Evolutionary conservation across 2,113 vertebrate species (phyloP).

Genomic region (Cercocebus atys): DNA sequence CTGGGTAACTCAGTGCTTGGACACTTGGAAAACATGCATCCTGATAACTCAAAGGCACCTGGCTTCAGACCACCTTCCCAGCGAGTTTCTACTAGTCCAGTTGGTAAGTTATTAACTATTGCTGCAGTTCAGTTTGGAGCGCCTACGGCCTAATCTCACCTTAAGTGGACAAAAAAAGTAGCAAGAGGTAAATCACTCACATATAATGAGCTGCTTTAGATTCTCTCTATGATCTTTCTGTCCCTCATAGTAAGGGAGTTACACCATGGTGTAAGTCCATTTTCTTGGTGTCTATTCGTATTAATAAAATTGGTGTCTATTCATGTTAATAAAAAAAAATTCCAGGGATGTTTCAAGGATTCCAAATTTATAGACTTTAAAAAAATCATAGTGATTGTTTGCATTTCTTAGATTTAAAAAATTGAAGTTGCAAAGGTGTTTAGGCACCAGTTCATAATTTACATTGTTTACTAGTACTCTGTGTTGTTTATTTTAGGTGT

Average conservation of each 20-base stretch:
- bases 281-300: constrained; percentile 47
- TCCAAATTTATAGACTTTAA: constrained; percentile 18
- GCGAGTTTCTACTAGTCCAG: constrained; percentile 94
- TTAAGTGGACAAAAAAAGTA: not conserved
- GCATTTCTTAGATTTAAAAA: constrained; percentile 45
- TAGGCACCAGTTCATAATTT: not conserved
- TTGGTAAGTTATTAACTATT: constrained; percentile 87
- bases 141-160: not conserved
- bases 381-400: not conserved
- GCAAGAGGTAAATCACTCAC: not conserved
- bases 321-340: constrained; percentile 4
- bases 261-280: not conserved
- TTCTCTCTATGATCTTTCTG: constrained; percentile 13
- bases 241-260: not conserved
- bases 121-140: not conserved
- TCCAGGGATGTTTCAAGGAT: not conserved
- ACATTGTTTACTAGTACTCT: not conserved
- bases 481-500: too few relatives aligned
- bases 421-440: not conserved
- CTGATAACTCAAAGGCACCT: constrained; percentile 96
- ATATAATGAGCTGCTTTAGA: constrained; percentile 18
- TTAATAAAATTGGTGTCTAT: constrained; percentile 22
- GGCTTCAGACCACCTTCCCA: constrained; percentile 95
- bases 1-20: constrained; percentile 91
- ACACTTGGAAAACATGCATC: constrained; percentile 94